Base-by-base conservation (phyloP, 2,888 invertebrate genomes). In the Drosophila atripex region DNA sequence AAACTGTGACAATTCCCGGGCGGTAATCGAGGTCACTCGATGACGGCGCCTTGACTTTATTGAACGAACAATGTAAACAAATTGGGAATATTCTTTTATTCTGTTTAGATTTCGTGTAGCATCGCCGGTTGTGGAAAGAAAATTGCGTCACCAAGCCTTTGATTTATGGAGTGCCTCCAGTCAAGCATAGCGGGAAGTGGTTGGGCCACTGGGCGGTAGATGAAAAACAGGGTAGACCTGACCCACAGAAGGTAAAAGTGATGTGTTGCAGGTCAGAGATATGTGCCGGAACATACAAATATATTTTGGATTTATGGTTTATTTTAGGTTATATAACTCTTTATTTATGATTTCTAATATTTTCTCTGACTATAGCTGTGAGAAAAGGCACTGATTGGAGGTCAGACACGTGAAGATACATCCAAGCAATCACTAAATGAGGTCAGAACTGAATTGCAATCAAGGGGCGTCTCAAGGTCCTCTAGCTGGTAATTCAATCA, bases 111-210 rank as follows among this genome's bases (percentile, higher is more conserved):
- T 57, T 49, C 45, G 35, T 47, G 35, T 71, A 69, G 69, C 69
- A 69, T 69, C 69, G 46, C 52, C 32, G 46, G 35, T 16, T 49
- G 32, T 54, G 28, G 50, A 18, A 64, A 47, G 73, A 47, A 69
- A 69, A 59, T 84, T 78, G 71, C 79, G 71, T 74, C 69, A 87
- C 68, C 53, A 49, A 46, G 65, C 23, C 69, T 71, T 69, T 85
- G 83, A 87, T 82, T 87, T 79, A 79, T 87, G 63, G 55, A 50
- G 41, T 41, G 43, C n/a, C 46, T 38, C 41, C 56, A 77, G 70
- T 70, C 49, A 61, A 68, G 55, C 66, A 50, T 68, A 60, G 50
- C 73, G 51, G 32, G 23, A 64, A 56, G 58, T 25, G 25, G 3
- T 23, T 3, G n/a, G 25, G 23, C 12, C 14, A 28, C 28, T 28